Evolutionary conservation across 2,888 invertebrate species (phyloP).

Genomic region (Xylota segnis): DNA sequence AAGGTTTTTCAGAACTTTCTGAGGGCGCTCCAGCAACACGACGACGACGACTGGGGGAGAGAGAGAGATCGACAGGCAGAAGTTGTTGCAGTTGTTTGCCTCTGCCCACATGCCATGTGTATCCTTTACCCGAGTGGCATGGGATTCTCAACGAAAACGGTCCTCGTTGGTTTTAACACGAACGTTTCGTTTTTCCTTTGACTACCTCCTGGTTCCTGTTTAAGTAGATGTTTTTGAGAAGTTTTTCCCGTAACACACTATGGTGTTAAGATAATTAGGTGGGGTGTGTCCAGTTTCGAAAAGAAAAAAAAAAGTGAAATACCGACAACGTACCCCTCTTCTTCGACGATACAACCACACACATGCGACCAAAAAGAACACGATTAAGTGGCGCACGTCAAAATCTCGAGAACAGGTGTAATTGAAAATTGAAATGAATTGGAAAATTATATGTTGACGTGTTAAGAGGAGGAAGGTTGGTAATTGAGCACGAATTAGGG

Average conservation of each 20-base stretch:
- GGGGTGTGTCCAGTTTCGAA: slow-evolving; percentile 63
- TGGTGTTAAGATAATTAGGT: slow-evolving; percentile 70
- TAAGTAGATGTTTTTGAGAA: slow-evolving; percentile 51
- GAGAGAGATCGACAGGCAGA: slow-evolving; percentile 26
- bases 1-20: slow-evolving; percentile 49
- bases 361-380: slow-evolving; percentile 43
- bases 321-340: slow-evolving; percentile 6
- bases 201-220: slow-evolving; percentile 36
- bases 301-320: slow-evolving; percentile 9
- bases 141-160: slow-evolving; percentile 18
- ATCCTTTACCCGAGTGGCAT: slow-evolving; percentile 16
- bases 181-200: slow-evolving; percentile 35
- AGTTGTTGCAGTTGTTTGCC: slow-evolving; percentile 68
- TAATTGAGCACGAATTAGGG: slow-evolving; percentile 72
- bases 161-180: slow-evolving; percentile 47
- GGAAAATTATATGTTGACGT: slow-evolving; percentile 77
- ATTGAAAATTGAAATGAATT: slow-evolving; percentile 77
- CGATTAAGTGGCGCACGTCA: slow-evolving; percentile 71
- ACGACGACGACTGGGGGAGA: background rate
- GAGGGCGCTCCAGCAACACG: slow-evolving; percentile 32
- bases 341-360: slow-evolving; percentile 19
- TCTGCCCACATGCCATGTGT: slow-evolving; percentile 65
- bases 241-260: slow-evolving; percentile 42
- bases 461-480: slow-evolving; percentile 57
- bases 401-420: slow-evolving; percentile 74